These are phyloP conservation scores for Ips nitidus DNA, from an alignment of 1,140 invertebrate genomes.

Conservation along the genomic window DNA sequence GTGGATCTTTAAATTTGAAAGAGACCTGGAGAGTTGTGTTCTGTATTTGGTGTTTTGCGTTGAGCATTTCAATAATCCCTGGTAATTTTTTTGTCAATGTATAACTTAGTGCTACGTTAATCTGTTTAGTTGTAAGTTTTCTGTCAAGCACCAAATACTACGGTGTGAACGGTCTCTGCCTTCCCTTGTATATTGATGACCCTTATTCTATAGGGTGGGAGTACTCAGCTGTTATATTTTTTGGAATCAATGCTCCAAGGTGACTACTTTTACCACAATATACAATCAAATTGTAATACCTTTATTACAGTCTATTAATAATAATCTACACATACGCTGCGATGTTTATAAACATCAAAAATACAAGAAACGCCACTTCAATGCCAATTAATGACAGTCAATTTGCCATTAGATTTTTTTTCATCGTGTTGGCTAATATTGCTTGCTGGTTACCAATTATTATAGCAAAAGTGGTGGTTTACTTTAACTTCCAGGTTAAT, in stretches of 20 bases:
- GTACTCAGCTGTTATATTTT: constrained; percentile 73
- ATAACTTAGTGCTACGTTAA: neutral
- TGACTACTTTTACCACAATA: constrained; percentile 44
- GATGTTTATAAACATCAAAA: constrained; percentile 67
- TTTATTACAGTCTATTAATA: constrained; percentile 58
- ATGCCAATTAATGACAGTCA: constrained; percentile 65
- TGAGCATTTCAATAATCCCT: constrained; percentile 67
- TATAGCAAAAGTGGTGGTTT: constrained; percentile 65
- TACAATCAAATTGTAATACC: neutral
- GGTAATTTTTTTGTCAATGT: constrained; percentile 48
- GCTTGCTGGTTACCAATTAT: constrained; percentile 77
- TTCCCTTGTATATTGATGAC: constrained; percentile 73
- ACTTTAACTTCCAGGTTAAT: constrained; percentile 59
- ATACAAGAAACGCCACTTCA: constrained; percentile 62
- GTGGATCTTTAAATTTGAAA: constrained; percentile 58
- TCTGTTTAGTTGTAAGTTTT: constrained; percentile 60
- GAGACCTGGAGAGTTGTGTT: constrained; percentile 59
- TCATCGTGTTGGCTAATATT: constrained; percentile 75
- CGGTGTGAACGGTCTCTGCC: constrained; percentile 70
- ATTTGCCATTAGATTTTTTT: constrained; percentile 72
- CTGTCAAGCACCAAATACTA: constrained; percentile 67
- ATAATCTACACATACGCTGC: constrained; percentile 65
- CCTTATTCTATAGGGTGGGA: constrained; percentile 71
- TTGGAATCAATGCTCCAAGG: constrained; percentile 66
- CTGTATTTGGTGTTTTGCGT: constrained; percentile 66